phyloP scores from a whole-genome alignment of 1,140 invertebrate species.

The Dryas iulia region DNA sequence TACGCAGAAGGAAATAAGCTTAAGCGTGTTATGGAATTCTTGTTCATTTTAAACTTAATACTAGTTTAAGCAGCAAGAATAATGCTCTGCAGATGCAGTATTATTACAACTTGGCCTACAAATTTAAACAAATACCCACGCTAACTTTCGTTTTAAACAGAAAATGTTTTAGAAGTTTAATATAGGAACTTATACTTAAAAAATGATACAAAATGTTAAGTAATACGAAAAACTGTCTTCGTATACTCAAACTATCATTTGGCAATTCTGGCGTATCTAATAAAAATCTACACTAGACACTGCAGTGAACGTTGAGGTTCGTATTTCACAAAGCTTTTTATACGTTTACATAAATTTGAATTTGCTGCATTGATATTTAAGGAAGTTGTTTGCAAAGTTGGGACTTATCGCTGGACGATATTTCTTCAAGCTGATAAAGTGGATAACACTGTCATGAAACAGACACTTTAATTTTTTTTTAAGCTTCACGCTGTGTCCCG shows the following conservation, averaged over 20 bases:
- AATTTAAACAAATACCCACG: constrained; percentile 15
- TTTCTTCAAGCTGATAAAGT: background rate
- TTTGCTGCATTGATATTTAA: background rate
- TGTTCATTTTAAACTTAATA: constrained; percentile 34
- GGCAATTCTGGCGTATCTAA: too few species aligned
- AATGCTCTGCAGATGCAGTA: constrained; percentile 12
- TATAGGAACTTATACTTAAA: too few species aligned
- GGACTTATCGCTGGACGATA: background rate
- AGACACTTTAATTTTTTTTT: too few species aligned
- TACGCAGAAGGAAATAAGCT: constrained; percentile 38
- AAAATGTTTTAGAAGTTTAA: constrained; percentile 14
- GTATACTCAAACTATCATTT: too few species aligned
- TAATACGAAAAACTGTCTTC: too few species aligned
- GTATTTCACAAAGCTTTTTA: background rate
- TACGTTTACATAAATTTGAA: background rate
- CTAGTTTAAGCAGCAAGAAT: constrained; percentile 22
- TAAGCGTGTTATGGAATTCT: constrained; percentile 37
- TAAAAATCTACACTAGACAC: too few species aligned
- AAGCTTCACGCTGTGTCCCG: too few species aligned
- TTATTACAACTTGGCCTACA: constrained; percentile 19
- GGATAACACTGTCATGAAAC: background rate
- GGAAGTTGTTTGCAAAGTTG: background rate
- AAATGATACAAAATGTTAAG: too few species aligned
- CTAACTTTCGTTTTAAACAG: constrained; percentile 14
- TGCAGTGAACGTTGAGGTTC: background rate